phyloP scores from a whole-genome alignment of 2,113 vertebrate species.

The Melospiza melodia region DNA sequence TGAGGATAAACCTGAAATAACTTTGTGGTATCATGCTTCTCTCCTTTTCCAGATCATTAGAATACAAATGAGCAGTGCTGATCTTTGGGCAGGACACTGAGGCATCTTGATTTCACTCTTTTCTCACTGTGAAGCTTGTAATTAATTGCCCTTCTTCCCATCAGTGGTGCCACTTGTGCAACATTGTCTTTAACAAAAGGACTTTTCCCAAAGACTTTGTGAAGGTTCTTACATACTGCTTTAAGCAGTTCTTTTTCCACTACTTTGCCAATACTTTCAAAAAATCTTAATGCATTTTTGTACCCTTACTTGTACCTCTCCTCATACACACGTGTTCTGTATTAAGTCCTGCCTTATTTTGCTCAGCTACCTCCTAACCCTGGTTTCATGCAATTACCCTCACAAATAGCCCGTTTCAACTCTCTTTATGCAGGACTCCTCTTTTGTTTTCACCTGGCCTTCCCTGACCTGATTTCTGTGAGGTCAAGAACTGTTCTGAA shows the following conservation, averaged over 20 bases:
- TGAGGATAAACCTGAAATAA: slow-evolving; percentile 20
- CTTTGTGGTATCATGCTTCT: neutral
- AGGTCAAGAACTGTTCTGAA: slow-evolving; percentile 33
- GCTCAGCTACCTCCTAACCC: neutral
- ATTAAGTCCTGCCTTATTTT: slow-evolving; percentile 9
- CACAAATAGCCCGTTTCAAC: slow-evolving; percentile 36
- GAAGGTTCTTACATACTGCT: neutral
- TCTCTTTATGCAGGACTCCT: slow-evolving; percentile 4
- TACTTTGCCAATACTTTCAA: neutral
- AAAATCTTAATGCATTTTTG: slow-evolving; percentile 13
- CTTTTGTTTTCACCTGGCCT: slow-evolving; percentile 53
- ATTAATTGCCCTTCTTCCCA: neutral
- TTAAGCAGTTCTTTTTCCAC: neutral
- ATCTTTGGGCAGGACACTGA: neutral
- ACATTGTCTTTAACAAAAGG: neutral
- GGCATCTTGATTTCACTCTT: neutral
- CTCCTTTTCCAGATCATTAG: slow-evolving; percentile 10
- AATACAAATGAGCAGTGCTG: neutral
- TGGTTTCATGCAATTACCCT: slow-evolving; percentile 51
- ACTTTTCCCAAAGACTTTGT: neutral
- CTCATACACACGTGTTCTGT: slow-evolving; percentile 9
- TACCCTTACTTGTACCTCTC: neutral
- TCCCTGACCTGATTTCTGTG: slow-evolving; percentile 18
- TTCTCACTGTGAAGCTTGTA: neutral
- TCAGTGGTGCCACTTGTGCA: neutral